These are phyloP conservation scores for Todiramphus saurophagus DNA, from an alignment of 2,113 vertebrate genomes.

Conservation along the genomic window DNA sequence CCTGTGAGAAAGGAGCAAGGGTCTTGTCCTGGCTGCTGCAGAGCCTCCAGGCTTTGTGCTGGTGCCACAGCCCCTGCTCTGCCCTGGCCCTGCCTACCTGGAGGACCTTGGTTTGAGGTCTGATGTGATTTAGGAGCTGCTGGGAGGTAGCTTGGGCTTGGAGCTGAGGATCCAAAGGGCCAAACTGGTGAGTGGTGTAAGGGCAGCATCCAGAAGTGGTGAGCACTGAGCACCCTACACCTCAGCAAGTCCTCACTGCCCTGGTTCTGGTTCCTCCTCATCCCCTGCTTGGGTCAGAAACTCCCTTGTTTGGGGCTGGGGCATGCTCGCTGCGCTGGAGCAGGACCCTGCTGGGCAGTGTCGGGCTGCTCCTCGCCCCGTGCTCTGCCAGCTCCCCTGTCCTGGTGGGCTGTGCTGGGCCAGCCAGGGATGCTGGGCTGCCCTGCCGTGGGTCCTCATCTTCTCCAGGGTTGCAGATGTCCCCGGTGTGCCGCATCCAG, in stretches of 20 bases:
- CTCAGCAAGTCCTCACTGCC: not conserved
- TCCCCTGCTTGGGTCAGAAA: not conserved
- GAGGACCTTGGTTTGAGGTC: rapidly evolving
- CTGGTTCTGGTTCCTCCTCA: not conserved
- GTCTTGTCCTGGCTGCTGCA: not conserved
- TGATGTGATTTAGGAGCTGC: not conserved
- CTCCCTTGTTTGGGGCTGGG: not conserved
- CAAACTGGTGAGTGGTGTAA: not conserved
- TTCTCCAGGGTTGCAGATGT: rapidly evolving
- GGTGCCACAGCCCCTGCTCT: not conserved
- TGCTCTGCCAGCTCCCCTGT: not conserved
- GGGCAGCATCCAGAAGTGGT: rapidly evolving
- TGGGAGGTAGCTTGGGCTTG: not conserved
- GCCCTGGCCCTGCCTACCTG: not conserved
- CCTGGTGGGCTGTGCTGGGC: rapidly evolving
- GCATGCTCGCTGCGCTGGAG: rapidly evolving
- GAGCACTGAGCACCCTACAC: not conserved
- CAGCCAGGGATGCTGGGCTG: not conserved
- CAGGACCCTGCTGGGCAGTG: not conserved
- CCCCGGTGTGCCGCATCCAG: rapidly evolving
- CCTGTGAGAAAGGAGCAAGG: not conserved
- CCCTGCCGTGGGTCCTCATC: not conserved
- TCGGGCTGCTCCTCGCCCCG: not conserved
- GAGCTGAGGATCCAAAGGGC: not conserved
- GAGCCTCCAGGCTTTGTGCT: not conserved